Evolutionary conservation across 2,113 vertebrate genomes (phyloP), one percentile per base, ranked within the genome.

Genomic region (Eupsittula cactorum): DNA sequence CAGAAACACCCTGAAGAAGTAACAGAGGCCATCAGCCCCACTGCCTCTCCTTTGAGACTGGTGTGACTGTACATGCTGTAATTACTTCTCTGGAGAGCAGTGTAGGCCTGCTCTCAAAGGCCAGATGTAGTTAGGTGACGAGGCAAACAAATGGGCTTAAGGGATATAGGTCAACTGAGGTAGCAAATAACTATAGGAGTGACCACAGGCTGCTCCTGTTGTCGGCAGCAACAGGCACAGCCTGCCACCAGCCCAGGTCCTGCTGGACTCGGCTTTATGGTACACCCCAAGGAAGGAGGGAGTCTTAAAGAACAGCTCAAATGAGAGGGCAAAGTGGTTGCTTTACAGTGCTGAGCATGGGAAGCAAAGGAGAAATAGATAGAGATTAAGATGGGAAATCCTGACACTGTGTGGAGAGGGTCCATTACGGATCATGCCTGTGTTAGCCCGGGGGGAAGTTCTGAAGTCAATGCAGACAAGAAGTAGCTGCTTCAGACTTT

Each of bases 141-240:
- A 94, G 68, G 47, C 50, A 95, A 97, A 95, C 85, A 95, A 95
- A 88, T 80, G 85, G 71, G 60, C 31, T 67, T 83, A 87, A 89
- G 75, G 50, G 87, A 80, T 80, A 75, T 74, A 49, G 79, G 92
- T 91, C 90, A 90, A 93, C 80, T 64, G 82, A 90, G 85, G 88
- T 67, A 77, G 82, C 78, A 91, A 91, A 35, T 90, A 65, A 69
- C 53, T 53, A 59, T 39, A 64, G 63, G 50, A 92, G 44, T 70
- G 73, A 88, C 71, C 68, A 63, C 29, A 70, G 71, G 44, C 41
- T 64, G 79, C 67, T 47, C 35, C 3, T 13, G 52, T 31, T 82
- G 65, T 14, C 78, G 63, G 53, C 68, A 82, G 67, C 31, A 60
- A 28, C 15, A 15, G 47, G 42, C 55, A 75, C 29, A 52, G 65